Conservation (phyloP, 2,113 vertebrate genomes). For the Apeltes quadracus region DNA sequence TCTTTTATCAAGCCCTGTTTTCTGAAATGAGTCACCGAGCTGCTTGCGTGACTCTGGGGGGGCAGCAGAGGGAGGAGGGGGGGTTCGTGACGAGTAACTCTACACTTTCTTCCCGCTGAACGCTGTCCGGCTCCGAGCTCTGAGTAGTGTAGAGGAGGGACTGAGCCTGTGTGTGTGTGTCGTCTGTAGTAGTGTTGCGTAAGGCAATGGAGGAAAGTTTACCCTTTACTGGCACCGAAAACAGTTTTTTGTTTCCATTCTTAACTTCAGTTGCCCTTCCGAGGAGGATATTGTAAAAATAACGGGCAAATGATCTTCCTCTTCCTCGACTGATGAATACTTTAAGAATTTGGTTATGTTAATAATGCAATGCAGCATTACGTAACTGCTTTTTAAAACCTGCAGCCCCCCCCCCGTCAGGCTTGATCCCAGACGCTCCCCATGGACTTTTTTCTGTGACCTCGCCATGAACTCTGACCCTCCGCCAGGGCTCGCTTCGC, state of each 20-base stretch:
- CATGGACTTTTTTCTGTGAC: slow-evolving; percentile 43
- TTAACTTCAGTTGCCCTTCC: neutral
- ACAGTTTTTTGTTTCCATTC: slow-evolving; percentile 8
- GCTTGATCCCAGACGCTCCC: slow-evolving; percentile 6
- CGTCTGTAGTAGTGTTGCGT: slow-evolving; percentile 71
- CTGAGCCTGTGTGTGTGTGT: slow-evolving; percentile 29
- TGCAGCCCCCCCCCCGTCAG: slow-evolving; percentile 7
- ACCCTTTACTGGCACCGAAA: slow-evolving; percentile 64
- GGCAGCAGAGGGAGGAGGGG: too few species aligned
- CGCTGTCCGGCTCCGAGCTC: slow-evolving; percentile 47
- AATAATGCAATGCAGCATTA: slow-evolving; percentile 36
- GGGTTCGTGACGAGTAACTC: slow-evolving; percentile 47
- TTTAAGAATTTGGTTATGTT: slow-evolving; percentile 34
- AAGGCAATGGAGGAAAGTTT: slow-evolving; percentile 69
- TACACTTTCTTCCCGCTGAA: slow-evolving; percentile 52
- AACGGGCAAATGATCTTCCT: slow-evolving; percentile 13
- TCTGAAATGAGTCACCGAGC: slow-evolving; percentile 51
- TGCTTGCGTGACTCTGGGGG: slow-evolving; percentile 34
- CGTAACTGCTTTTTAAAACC: slow-evolving; percentile 17
- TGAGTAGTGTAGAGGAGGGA: slow-evolving; percentile 50
- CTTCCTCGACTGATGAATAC: slow-evolving; percentile 1
- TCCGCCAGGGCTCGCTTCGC: slow-evolving; percentile 44
- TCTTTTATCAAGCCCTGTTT: slow-evolving; percentile 27
- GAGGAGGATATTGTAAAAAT: neutral
- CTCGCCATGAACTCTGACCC: slow-evolving; percentile 70